These are phyloP conservation scores for Myioborus miniatus DNA, from an alignment of 2,797 vertebrate species.

Conservation along the genomic window DNA sequence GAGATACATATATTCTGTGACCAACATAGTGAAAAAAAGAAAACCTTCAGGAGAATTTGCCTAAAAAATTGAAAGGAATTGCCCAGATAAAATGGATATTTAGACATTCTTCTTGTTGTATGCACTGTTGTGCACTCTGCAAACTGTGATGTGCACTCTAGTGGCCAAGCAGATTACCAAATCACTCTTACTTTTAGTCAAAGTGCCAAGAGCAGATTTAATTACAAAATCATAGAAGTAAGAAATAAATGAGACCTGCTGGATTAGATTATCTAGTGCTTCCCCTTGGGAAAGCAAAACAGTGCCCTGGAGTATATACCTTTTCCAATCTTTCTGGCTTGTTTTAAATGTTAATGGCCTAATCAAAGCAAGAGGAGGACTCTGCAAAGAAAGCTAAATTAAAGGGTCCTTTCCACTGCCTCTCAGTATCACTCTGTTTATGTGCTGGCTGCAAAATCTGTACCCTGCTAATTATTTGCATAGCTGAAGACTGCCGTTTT, in stretches of 20 bases:
- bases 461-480: slow-evolving; percentile 19
- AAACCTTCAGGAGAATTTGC: background rate
- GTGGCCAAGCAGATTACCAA: slow-evolving; percentile 36
- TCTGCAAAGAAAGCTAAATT: slow-evolving; percentile 25
- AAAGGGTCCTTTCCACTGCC: background rate
- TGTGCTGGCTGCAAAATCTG: slow-evolving; percentile 12
- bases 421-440: slow-evolving; percentile 12
- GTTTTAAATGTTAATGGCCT: slow-evolving; percentile 38
- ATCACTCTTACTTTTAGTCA: slow-evolving; percentile 48
- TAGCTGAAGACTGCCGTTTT: slow-evolving; percentile 29
- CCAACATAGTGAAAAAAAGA: background rate
- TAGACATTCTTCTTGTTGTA: background rate
- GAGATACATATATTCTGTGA: background rate
- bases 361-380: slow-evolving; percentile 24
- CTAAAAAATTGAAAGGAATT: background rate
- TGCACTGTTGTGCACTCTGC: background rate
- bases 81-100: background rate
- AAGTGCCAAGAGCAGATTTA: slow-evolving; percentile 53
- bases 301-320: background rate
- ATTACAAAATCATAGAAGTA: slow-evolving; percentile 61
- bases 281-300: background rate
- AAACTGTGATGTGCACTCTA: background rate
- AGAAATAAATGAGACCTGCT: slow-evolving; percentile 45
- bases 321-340: slow-evolving; percentile 24
- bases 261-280: slow-evolving; percentile 49